These are phyloP conservation scores for Synergus gifuensis DNA, from an alignment of 2,888 invertebrate genomes.

Conservation along the genomic window DNA sequence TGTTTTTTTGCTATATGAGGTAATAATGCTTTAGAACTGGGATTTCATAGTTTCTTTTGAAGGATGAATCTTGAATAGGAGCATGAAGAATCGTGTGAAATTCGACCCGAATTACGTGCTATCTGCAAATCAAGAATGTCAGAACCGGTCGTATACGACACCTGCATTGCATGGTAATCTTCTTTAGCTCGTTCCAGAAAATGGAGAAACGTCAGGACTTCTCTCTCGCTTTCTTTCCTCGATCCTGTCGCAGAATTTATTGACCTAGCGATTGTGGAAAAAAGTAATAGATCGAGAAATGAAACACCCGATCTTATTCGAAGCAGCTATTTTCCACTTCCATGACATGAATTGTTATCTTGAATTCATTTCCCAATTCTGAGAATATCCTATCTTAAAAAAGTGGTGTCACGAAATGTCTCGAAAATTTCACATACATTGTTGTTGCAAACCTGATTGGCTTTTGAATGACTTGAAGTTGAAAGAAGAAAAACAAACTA, in stretches of 20 bases:
- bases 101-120: slow-evolving; percentile 42
- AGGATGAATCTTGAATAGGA: slow-evolving; percentile 31
- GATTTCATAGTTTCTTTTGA: not conserved
- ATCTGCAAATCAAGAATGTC: slow-evolving; percentile 38
- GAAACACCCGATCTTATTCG: slow-evolving; percentile 32
- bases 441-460: too few species aligned
- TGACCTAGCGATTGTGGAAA: slow-evolving; percentile 13
- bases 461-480: too few species aligned
- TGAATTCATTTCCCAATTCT: not conserved
- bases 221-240: slow-evolving; percentile 36
- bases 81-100: slow-evolving; percentile 40
- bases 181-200: slow-evolving; percentile 47
- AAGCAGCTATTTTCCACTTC: slow-evolving; percentile 26
- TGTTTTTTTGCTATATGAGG: not conserved
- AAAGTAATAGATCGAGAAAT: slow-evolving; percentile 34
- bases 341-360: slow-evolving; percentile 16
- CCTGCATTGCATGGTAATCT: slow-evolving; percentile 49
- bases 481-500: too few species aligned
- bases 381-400: not conserved
- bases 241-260: slow-evolving; percentile 28
- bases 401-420: too few species aligned
- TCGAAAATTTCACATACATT: too few species aligned
- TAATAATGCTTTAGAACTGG: not conserved
- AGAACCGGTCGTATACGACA: slow-evolving; percentile 43
- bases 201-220: slow-evolving; percentile 47